A percentile compares a stretch with the other conserved stretches of the same genome.
Conservation (phyloP, 2,797 vertebrate genomes). For the Okamejei kenojei region DNA sequence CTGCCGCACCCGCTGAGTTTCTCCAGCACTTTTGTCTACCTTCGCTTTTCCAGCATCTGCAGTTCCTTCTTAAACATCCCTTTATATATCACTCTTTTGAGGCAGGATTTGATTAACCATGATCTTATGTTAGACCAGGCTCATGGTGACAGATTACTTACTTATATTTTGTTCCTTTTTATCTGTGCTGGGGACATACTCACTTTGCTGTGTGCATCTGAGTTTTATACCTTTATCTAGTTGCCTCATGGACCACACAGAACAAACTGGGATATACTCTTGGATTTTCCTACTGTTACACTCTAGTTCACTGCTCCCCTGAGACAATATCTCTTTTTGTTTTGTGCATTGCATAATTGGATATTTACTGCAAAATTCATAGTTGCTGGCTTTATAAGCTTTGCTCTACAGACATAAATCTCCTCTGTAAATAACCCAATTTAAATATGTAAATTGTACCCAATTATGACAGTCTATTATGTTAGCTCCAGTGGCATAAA, state of each 20-base stretch:
- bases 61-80: no score
- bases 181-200: no score
- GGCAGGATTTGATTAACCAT: no score
- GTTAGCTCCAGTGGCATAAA: not conserved
- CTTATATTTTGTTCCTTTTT: no score
- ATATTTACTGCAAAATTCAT: not conserved
- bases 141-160: no score
- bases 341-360: not conserved
- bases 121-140: no score
- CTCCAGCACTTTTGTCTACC: no score
- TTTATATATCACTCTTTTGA: no score
- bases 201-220: no score
- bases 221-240: no score
- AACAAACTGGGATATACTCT: not conserved
- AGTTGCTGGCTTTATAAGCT: not conserved
- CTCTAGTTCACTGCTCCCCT: not conserved
- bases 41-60: no score
- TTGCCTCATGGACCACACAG: not conserved
- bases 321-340: not conserved
- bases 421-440: not conserved
- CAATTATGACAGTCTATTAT: constrained; percentile 16
- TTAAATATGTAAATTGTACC: constrained; percentile 19
- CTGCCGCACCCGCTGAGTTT: no score
- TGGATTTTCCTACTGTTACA: not conserved
- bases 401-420: not conserved